Evolutionary conservation across 2,797 vertebrate genomes (phyloP), one percentile per base, ranked within the genome.

Genomic region (Acrossocheilus wenchowensis): DNA sequence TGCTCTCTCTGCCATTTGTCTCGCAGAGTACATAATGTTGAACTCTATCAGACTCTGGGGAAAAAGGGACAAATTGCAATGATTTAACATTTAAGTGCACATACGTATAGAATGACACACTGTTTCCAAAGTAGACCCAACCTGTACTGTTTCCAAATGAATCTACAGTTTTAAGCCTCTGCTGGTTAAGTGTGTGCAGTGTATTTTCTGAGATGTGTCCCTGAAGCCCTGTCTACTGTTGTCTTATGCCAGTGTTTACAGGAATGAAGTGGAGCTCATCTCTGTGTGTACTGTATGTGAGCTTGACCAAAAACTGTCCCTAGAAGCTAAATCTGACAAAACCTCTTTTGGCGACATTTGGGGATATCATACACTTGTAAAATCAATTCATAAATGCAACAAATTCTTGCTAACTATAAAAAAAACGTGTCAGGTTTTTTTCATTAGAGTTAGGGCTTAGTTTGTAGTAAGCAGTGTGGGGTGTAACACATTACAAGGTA

Each of bases 1-100:
- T 66, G 72, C 71, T 77, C 82, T 84, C 62, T 75, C 78, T 84
- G 78, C 80, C 57, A 30, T 66, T 84, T 73, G 60, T 78, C 78
- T 30, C 36, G 23, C 41, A 26, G 43, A 84, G 45, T 14, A 48
- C 57, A 45, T 45, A 52, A 75, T 17, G 26, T 64, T 77, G 45
- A 79, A 69, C 62, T 52, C 57, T 68, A 73, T 87, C 78, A 81
- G 45, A 77, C 48, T 34, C 71, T 68, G 66, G 62, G 30, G n/a
- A 78, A 52, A 77, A 17, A 82, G 21, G 57, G 74, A 79, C 66
- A 72, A 52, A 62, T 71, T 57, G 50, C 5, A 14, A 82, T 23
- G 48, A 26, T 66, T 82, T 82, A 54, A 78, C 60, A 10, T 69
- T 6, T 52, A 34, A 30, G 48, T 52, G 64, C 73, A 84, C 30